Base-by-base conservation (phyloP, 2,888 invertebrate genomes). In the Hirtodrosophila histrioides region DNA sequence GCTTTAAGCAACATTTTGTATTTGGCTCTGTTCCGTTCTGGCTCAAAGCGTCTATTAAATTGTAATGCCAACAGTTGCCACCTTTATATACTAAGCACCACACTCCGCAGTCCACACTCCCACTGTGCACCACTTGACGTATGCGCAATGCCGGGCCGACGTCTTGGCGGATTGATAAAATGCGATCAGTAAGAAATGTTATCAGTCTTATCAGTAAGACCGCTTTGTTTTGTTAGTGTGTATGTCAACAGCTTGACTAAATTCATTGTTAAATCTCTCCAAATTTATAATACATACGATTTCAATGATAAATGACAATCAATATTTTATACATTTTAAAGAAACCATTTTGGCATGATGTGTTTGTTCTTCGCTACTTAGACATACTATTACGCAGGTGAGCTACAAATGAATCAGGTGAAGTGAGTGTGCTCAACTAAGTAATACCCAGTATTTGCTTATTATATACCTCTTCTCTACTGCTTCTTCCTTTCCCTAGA, bases 211-310 rank as follows among this genome's bases (percentile, higher is more conserved):
- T 82, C 72, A 61, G 44, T 29, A 45, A 17, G 23, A n/a, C 11
- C 44, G 58, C 29, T 29, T 45, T 56, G 61, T 51, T 44, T 58
- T 63, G 1, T 17, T 17, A 1, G n/a, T 58, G 60, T 65, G 53
- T 65, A 49, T 80, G 69, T 58, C 69, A 56, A 45, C 43, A 36
- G 63, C 45, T 72, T 56, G 75, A 58, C 50, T 62, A 45, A 63
- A 53, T 61, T 67, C 65, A 56, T 45, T 60, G 40, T 49, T 50
- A 80, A 78, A 81, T 81, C 81, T 78, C 65, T 64, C 39, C 48
- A 64, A 66, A 84, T 78, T 84, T 81, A 84, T 50, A 50, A 48
- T 17, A 11, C 37, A 33, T 37, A 46, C 23, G 29, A 45, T 27
- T 49, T 61, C 29, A 50, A 29, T 29, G 44, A 12, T 66, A 50